Conservation (phyloP, 2,888 invertebrate species). For the Phyllotreta striolata region DNA sequence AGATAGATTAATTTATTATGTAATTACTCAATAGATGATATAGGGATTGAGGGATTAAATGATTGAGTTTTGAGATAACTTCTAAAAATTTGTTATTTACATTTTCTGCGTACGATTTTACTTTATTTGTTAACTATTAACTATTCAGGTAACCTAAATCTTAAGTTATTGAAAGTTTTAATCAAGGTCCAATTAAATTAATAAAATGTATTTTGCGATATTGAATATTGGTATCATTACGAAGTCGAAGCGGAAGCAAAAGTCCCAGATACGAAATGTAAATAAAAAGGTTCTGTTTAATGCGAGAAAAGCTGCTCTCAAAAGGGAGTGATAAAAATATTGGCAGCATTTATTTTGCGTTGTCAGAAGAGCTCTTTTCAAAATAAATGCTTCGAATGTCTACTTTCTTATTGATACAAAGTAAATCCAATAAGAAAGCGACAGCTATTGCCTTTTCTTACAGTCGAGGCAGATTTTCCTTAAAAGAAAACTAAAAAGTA, state of each 20-base stretch:
- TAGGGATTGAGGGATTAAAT: too few relatives aligned
- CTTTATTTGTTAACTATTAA: too few relatives aligned
- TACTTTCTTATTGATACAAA: constrained; percentile 51
- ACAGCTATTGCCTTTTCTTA: constrained; percentile 50
- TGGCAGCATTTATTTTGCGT: constrained; percentile 47
- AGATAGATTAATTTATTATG: too few relatives aligned
- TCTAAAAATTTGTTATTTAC: too few relatives aligned
- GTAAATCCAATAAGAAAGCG: constrained; percentile 52
- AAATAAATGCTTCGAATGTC: constrained; percentile 45
- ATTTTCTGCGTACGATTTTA: too few relatives aligned
- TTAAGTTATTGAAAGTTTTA: too few relatives aligned
- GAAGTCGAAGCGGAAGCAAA: constrained; percentile 13
- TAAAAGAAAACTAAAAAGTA: constrained; percentile 32
- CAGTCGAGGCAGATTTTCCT: constrained; percentile 31
- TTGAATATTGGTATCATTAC: constrained; percentile 4
- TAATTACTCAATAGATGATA: too few relatives aligned
- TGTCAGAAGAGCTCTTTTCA: constrained; percentile 44
- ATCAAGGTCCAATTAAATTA: neutral
- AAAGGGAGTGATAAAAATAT: constrained; percentile 36
- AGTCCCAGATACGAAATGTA: constrained; percentile 11
- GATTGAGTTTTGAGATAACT: too few relatives aligned
- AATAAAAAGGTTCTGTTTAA: constrained; percentile 22
- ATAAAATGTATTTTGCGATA: neutral
- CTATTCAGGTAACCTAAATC: too few relatives aligned
- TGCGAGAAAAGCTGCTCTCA: constrained; percentile 14